A percentile compares a stretch with the other conserved stretches of the same genome.
Conservation (phyloP, 1,140 invertebrate genomes). For the Pseudomyrmex pallidus region DNA sequence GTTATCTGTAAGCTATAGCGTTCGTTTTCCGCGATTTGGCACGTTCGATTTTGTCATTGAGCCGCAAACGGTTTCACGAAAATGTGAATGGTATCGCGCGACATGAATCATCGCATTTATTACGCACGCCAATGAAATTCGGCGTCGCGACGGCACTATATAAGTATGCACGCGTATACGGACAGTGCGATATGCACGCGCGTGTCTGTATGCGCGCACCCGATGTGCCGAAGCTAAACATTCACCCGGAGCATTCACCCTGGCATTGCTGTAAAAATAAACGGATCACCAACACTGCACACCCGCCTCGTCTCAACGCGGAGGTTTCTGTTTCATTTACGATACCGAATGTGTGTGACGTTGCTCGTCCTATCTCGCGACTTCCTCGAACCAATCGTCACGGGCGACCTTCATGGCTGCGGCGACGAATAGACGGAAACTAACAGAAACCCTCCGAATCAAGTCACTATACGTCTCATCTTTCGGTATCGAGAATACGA, state of each 20-base stretch:
- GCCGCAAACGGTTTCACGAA: neutral
- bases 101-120: slow-evolving; percentile 49
- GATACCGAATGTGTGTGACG: slow-evolving; percentile 64
- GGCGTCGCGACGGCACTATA: neutral
- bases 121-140: slow-evolving; percentile 50
- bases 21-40: slow-evolving; percentile 45
- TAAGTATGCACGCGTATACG: slow-evolving; percentile 17
- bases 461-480: neutral
- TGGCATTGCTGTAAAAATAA: slow-evolving; percentile 82
- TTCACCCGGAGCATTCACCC: slow-evolving; percentile 80
- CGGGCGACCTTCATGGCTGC: slow-evolving; percentile 2
- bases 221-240: slow-evolving; percentile 78
- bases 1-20: slow-evolving; percentile 49
- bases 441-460: neutral
- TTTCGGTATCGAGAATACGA: neutral
- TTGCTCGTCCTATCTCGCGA: slow-evolving; percentile 38
- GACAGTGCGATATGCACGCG: neutral
- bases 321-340: slow-evolving; percentile 71
- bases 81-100: slow-evolving; percentile 10
- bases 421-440: neutral
- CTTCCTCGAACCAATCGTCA: neutral
- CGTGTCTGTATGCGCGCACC: slow-evolving; percentile 35
- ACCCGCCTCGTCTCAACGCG: slow-evolving; percentile 63
- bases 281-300: slow-evolving; percentile 75
- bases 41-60: slow-evolving; percentile 50